Percentiles rank a stretch among this genome's conserved stretches.
phyloP scores from a whole-genome alignment of 2,113 vertebrate species.

The Polyodon spathula region DNA sequence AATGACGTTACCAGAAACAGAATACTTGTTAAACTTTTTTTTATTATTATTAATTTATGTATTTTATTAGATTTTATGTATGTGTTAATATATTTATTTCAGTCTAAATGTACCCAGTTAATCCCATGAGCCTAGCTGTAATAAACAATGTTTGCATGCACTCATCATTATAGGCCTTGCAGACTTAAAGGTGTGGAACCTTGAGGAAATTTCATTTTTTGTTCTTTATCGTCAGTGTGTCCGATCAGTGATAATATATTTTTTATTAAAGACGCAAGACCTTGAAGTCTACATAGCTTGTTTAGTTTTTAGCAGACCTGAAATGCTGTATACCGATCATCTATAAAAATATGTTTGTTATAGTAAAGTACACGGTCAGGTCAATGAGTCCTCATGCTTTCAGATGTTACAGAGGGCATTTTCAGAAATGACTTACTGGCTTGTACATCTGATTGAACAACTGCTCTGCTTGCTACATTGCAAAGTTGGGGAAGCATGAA shows the following conservation, averaged over 20 bases:
- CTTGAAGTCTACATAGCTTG: conserved; percentile 40
- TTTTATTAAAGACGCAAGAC: conserved; percentile 27
- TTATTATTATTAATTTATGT: too few relatives aligned
- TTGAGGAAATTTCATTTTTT: neutral
- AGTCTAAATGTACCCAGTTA: neutral
- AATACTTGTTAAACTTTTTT: too few relatives aligned
- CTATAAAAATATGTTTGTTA: conserved; percentile 27
- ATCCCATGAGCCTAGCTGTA: conserved; percentile 20
- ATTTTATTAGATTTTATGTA: too few relatives aligned
- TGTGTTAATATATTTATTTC: too few relatives aligned
- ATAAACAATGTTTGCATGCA: conserved; percentile 30
- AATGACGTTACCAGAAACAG: too few relatives aligned
- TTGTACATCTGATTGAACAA: conserved; percentile 99
- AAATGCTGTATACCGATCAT: conserved; percentile 28
- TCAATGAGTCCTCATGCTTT: conserved; percentile 84
- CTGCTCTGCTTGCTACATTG: conserved; percentile 98
- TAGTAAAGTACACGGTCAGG: conserved; percentile 24
- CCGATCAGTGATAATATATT: too few relatives aligned
- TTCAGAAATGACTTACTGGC: conserved; percentile 85
- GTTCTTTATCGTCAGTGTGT: too few relatives aligned
- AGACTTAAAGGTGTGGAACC: conserved; percentile 33
- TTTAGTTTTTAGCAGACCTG: conserved; percentile 30
- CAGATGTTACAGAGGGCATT: conserved; percentile 70
- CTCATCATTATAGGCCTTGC: conserved; percentile 28
- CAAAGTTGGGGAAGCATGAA: conserved; percentile 68